These are phyloP conservation scores for Planococcus citri DNA, from an alignment of 1,140 invertebrate genomes.

Conservation along the genomic window DNA sequence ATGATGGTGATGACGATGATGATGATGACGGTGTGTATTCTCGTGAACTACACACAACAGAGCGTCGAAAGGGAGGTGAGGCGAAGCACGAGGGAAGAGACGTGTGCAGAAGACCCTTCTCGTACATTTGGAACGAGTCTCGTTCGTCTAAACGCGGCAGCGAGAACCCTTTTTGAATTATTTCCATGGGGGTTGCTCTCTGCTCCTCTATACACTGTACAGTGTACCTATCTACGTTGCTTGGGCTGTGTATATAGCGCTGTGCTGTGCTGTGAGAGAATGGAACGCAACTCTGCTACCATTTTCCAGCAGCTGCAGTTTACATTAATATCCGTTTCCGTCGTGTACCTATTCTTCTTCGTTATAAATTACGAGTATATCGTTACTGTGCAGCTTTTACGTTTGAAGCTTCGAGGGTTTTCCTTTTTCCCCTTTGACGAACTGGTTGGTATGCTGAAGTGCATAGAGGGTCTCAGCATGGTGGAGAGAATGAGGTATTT, in stretches of 20 bases:
- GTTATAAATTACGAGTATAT: too few relatives aligned
- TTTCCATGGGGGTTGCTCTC: conserved; percentile 12
- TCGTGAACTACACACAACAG: not conserved
- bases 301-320: conserved; percentile 18
- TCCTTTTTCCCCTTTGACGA: too few relatives aligned
- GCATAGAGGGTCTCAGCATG: too few relatives aligned
- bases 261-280: not conserved
- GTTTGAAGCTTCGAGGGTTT: too few relatives aligned
- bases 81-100: too few relatives aligned
- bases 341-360: not conserved
- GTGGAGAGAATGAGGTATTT: too few relatives aligned
- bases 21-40: not conserved
- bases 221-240: too few relatives aligned
- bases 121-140: not conserved
- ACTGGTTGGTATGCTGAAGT: too few relatives aligned
- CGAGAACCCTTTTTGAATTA: conserved; percentile 14
- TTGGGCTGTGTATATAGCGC: not conserved
- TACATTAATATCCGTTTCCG: conserved; percentile 4
- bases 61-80: too few relatives aligned
- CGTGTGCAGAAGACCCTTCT: not conserved
- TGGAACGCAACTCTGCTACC: not conserved
- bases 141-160: not conserved
- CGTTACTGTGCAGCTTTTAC: too few relatives aligned
- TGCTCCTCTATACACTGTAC: not conserved
- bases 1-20: not conserved